Evolutionary conservation across 1,140 invertebrate species (phyloP).

Genomic region (Drosophila kanapiae): DNA sequence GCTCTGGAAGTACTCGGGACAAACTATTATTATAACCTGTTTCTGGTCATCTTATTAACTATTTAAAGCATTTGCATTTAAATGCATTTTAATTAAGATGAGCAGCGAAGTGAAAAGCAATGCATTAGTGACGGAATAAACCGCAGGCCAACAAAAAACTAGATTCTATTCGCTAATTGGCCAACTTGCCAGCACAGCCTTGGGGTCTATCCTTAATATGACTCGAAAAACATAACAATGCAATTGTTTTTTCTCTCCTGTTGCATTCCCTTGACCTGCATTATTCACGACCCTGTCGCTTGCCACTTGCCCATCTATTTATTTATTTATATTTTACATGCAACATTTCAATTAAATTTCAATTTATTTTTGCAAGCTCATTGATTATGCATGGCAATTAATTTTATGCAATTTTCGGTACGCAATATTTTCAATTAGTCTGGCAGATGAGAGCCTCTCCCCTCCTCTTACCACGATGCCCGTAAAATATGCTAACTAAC

Average conservation of each 20-base stretch:
- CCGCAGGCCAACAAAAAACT: not conserved
- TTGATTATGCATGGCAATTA: constrained; percentile 57
- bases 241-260: not conserved
- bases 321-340: constrained; percentile 27
- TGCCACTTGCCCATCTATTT: constrained; percentile 31
- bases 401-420: constrained; percentile 44
- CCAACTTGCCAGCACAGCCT: not conserved
- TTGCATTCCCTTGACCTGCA: constrained; percentile 37
- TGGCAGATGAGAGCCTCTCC: not conserved
- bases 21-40: constrained; percentile 1
- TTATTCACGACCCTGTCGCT: constrained; percentile 21
- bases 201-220: not conserved
- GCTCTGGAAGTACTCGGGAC: too few species aligned
- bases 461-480: not conserved
- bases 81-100: not conserved
- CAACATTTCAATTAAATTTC: constrained; percentile 61
- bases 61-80: not conserved
- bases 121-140: not conserved
- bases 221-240: constrained; percentile 1
- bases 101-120: too few species aligned
- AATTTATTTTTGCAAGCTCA: constrained; percentile 55
- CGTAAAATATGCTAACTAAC: constrained; percentile 25
- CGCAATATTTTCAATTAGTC: constrained; percentile 49
- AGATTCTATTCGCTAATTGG: constrained; percentile 14
- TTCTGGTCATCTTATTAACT: not conserved